These are phyloP conservation scores for Psephotus haematonotus DNA, from an alignment of 2,113 vertebrate genomes.

Conservation along the genomic window DNA sequence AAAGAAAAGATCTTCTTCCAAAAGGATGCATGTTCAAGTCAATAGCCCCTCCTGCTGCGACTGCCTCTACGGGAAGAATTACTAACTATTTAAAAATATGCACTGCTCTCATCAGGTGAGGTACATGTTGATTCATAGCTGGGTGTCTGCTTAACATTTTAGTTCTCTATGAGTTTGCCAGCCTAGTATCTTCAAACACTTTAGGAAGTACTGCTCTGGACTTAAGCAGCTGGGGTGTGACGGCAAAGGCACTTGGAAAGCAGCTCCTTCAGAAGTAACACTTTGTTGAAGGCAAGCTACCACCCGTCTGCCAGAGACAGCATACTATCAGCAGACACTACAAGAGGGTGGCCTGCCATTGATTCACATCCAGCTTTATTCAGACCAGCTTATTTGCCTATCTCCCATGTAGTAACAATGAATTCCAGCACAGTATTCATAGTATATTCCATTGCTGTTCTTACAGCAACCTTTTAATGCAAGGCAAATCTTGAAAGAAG, in stretches of 20 bases:
- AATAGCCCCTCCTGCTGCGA: not conserved
- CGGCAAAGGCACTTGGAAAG: not conserved
- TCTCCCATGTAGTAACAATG: not conserved
- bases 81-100: not conserved
- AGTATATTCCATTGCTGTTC: not conserved
- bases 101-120: not conserved
- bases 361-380: not conserved
- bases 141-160: not conserved
- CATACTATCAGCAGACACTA: not conserved
- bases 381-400: not conserved
- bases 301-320: not conserved
- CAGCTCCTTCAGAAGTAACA: not conserved
- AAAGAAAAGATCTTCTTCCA: not conserved
- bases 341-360: not conserved
- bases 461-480: not conserved
- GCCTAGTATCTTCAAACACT: not conserved
- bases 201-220: not conserved
- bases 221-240: not conserved
- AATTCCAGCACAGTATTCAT: not conserved
- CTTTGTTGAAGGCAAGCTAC: not conserved
- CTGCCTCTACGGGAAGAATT: not conserved
- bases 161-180: not conserved
- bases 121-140: not conserved
- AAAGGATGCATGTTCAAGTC: not conserved
- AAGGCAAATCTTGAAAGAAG: not conserved